These are phyloP conservation scores for Malurus alboscapulatus DNA, from an alignment of 2,113 vertebrate species.

Conservation along the genomic window DNA sequence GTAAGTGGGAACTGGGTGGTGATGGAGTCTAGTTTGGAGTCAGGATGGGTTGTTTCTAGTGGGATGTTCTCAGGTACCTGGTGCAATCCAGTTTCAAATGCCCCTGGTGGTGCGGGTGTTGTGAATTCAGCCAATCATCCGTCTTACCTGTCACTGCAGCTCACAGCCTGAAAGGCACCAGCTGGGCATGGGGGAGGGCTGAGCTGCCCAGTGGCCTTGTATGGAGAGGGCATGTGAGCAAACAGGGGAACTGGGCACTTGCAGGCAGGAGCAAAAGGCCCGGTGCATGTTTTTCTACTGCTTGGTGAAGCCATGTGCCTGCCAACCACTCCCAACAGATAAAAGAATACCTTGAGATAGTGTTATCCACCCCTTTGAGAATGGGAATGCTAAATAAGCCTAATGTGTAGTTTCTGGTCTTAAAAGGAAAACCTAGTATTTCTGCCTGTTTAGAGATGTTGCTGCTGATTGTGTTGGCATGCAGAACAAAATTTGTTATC, in stretches of 20 bases:
- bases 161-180: background rate
- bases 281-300: background rate
- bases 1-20: background rate
- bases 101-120: background rate
- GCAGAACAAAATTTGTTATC: conserved; percentile 1
- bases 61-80: background rate
- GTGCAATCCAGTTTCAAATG: background rate
- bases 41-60: background rate
- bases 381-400: background rate
- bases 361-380: conserved; percentile 16
- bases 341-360: background rate
- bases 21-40: background rate
- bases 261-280: background rate
- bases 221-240: rapidly evolving
- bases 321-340: background rate
- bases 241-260: background rate
- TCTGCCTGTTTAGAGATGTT: background rate
- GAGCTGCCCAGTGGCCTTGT: background rate
- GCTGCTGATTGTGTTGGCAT: conserved; percentile 9
- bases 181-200: background rate
- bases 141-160: background rate
- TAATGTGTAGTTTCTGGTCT: conserved; percentile 1
- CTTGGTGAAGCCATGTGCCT: background rate
- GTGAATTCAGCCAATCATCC: background rate
- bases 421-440: conserved; percentile 10